Percentiles rank a stretch among this genome's conserved stretches.
Evolutionary conservation across 2,113 vertebrate species (phyloP).

Genomic region (Panurus biarmicus): DNA sequence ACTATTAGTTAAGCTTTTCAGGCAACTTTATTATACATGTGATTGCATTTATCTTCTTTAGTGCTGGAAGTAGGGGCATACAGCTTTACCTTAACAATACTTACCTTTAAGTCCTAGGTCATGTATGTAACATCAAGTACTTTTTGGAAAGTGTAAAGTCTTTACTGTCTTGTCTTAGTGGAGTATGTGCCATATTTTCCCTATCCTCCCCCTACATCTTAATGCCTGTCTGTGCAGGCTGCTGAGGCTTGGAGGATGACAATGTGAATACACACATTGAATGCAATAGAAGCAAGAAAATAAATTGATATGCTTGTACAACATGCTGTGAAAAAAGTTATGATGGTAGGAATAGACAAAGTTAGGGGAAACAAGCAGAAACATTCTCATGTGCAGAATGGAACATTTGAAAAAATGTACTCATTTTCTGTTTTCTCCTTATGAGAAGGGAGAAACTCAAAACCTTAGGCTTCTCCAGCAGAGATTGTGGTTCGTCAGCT

Average conservation of each 20-base stretch:
- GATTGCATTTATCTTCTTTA: neutral
- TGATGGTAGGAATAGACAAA: neutral
- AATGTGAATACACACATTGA: neutral
- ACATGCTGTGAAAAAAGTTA: accelerated
- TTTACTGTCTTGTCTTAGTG: neutral
- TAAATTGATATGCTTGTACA: accelerated
- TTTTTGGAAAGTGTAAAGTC: neutral
- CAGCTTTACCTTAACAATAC: neutral
- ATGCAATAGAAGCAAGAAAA: neutral
- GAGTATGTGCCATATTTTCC: neutral
- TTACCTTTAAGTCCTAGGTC: neutral
- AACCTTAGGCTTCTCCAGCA: neutral
- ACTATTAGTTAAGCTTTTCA: neutral
- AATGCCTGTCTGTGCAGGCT: neutral
- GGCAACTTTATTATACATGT: neutral
- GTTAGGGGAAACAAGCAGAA: neutral
- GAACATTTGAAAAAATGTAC: neutral
- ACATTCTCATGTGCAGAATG: neutral
- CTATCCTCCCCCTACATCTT: neutral
- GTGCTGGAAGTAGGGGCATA: neutral
- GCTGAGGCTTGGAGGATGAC: neutral
- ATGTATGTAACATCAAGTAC: accelerated
- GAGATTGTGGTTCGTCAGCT: accelerated
- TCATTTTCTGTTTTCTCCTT: neutral
- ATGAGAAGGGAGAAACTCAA: neutral